Evolutionary conservation across 2,888 invertebrate genomes (phyloP), one percentile per base, ranked within the genome.

Genomic region (Tetragnatha montana): DNA sequence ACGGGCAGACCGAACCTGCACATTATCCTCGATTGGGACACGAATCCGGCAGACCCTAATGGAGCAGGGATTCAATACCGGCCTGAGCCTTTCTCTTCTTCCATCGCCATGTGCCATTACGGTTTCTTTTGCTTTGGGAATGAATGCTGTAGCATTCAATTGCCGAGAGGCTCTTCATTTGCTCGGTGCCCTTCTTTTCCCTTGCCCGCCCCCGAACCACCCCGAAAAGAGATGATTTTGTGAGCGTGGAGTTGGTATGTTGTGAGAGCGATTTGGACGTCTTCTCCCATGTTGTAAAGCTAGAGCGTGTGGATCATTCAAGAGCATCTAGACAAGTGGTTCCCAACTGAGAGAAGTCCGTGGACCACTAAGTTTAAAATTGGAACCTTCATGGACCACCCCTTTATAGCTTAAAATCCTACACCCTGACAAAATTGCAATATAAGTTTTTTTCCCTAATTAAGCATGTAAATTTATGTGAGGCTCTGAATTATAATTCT

Each of bases 1-100:
- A 19, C 60, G 47, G 75, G 69, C 85, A 68, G 47, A 19, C 75
- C 81, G 51, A 84, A 89, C 89, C 81, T 21, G 68, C 85, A 78
- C 89, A 89, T 89, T 89, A 89, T 76, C 81, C 80, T 22, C 51
- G 80, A 80, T 84, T 75, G 81, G 81, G 85, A 89, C 89, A 89
- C 89, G 89, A 89, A 89, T 81, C 81, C 73, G 8, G 69, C 51
- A 22, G 50, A 35, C 81, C 21, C 68, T 89, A 85, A 85, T 89
- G 85, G 85, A 69, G 60, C 68, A 50, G 74, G 60, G 17, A 75
- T 83, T 83, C 80, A 81, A 81, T 70, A 35, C 79, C 51, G 17
- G 68, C 35, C 69, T 49, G 79, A 60, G 35, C 86, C 71, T 74
- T 86, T 60, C 79, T 71, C 81, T 73, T 73, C 73, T 79, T 73